phyloP scores from a whole-genome alignment of 2,888 invertebrate genomes.

The Cantharis flavilabris region DNA sequence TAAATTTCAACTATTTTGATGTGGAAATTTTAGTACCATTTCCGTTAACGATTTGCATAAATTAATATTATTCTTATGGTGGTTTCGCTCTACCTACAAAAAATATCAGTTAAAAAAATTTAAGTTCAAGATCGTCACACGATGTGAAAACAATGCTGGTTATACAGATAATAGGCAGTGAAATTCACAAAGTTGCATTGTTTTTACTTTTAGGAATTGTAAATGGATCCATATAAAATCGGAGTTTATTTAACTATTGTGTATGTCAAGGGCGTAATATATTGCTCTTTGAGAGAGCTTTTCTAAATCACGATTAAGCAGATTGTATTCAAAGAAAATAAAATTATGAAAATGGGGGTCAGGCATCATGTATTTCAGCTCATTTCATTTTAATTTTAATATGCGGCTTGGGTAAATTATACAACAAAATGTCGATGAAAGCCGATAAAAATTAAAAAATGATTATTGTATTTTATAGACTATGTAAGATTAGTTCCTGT shows the following conservation, averaged over 20 bases:
- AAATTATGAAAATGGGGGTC: not conserved
- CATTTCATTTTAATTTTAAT: not conserved
- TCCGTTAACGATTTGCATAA: not conserved
- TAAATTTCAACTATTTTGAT: not conserved
- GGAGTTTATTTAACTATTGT: not conserved
- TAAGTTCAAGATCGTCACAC: slow-evolving; percentile 12
- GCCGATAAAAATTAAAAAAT: not conserved
- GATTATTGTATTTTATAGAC: not conserved
- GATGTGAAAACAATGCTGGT: slow-evolving; percentile 1
- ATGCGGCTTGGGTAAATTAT: not conserved
- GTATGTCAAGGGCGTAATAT: not conserved
- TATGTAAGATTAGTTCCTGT: not conserved
- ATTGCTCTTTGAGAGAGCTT: not conserved
- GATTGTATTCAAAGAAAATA: not conserved
- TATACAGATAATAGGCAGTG: not conserved
- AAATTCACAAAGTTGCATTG: not conserved
- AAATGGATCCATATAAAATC: not conserved
- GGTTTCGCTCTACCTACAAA: not conserved
- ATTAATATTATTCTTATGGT: not conserved
- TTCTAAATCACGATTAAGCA: not conserved
- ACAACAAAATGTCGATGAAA: not conserved
- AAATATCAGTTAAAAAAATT: not conserved
- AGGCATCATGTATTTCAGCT: not conserved
- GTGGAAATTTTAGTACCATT: not conserved
- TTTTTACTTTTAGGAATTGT: not conserved